Evolutionary conservation across 1,140 invertebrate genomes (phyloP), one percentile per base, ranked within the genome.

Genomic region (Mycetomoellerius zeteki): DNA sequence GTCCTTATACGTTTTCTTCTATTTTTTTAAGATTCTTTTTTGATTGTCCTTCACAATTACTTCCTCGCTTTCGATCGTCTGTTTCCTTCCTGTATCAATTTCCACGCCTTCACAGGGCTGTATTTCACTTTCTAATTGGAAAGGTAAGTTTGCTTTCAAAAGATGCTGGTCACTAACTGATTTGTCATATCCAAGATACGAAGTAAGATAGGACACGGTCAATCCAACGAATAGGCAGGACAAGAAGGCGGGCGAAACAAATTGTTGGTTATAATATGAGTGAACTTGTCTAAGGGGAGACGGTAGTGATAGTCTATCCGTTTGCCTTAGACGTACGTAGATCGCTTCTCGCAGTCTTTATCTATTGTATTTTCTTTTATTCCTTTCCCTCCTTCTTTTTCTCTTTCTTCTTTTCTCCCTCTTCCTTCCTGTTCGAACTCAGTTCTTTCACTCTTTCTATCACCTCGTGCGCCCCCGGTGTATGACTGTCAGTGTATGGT

Each of bases 161-260:
- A 93, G 93, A 92, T 94, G 93, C 93, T 93, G 94, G 91, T 94
- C 91, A 94, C 93, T 94, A 93, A 94, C 92, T 91, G 89, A 91
- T 91, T 87, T 87, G 88, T 90, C 88, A 85, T 87, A 89, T 86
- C 73, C 58, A 72, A 91, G 85, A 58, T 85, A 71, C 80, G 81
- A 60, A 84, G 81, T 76, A 86, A 71, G 64, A 86, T 69, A 88
- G 33, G 82, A 71, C 75, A 21, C 69, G 50, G 24, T 10, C 86
- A 72, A 52, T 60, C 77, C 33, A 64, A 21, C 73, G 43, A 72
- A 30, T 64, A 52, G 47, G 75, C 86, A 90, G 89, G 64, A 71
- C 54, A 85, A 24, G 33, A 52, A 50, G 67, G 27, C 69, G 58
- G 33, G 87, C 89, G 86, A 89, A 85, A 67, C 91, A 87, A 91